Percentiles rank a stretch among this genome's conserved stretches.
These are phyloP conservation scores for Syngnathus acus DNA, from an alignment of 2,797 vertebrate species.

Conservation along the genomic window DNA sequence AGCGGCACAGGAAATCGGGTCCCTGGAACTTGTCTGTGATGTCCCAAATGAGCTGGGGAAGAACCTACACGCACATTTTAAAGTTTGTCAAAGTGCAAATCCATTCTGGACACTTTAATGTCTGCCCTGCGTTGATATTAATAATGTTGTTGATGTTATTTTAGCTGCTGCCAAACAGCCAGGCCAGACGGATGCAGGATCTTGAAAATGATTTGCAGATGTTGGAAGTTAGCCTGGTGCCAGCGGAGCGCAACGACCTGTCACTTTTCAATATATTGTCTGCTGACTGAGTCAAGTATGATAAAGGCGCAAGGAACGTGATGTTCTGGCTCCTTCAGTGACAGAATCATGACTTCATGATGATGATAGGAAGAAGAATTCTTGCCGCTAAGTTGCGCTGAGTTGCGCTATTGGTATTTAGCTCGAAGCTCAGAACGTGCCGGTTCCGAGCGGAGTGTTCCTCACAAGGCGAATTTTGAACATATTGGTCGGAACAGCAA, in stretches of 20 bases:
- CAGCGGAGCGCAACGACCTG: neutral
- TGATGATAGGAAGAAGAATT: too few relatives aligned
- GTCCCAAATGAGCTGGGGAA: slow-evolving; percentile 94
- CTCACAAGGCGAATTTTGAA: too few relatives aligned
- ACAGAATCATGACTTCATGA: neutral
- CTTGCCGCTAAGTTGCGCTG: too few relatives aligned
- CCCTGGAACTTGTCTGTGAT: slow-evolving; percentile 87
- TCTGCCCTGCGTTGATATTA: neutral
- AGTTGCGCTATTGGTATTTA: too few relatives aligned
- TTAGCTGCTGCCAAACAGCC: neutral
- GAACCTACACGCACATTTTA: slow-evolving; percentile 69
- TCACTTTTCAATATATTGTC: neutral
- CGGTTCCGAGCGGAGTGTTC: too few relatives aligned
- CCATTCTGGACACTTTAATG: neutral
- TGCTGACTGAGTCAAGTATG: neutral
- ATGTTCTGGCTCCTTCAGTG: neutral
- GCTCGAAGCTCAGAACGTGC: too few relatives aligned
- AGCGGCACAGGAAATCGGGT: slow-evolving; percentile 82
- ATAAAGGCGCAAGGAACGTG: neutral
- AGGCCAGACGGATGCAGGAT: neutral
- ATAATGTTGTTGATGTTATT: neutral
- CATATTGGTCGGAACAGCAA: too few relatives aligned
- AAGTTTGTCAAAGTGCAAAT: too few relatives aligned
- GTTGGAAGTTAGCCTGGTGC: neutral
- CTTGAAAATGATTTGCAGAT: neutral